A percentile compares a stretch with the other conserved stretches of the same genome.
phyloP scores from a whole-genome alignment of 2,113 vertebrate species.

The Pavo muticus region DNA sequence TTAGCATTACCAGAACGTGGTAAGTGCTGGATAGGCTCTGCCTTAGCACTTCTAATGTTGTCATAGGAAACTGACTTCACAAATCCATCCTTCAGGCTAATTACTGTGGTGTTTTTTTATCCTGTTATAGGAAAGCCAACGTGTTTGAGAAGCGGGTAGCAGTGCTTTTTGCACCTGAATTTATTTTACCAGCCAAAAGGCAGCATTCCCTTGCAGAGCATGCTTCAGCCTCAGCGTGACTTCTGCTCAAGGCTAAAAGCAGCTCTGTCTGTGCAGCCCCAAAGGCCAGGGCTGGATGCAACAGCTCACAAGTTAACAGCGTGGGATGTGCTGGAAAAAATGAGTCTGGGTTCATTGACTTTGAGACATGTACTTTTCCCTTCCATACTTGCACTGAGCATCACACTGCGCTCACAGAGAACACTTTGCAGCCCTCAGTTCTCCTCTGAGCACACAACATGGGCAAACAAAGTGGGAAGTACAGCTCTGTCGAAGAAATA shows the following conservation, averaged over 20 bases:
- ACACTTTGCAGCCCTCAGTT: neutral
- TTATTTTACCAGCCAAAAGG: neutral
- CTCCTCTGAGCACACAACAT: neutral
- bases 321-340: neutral
- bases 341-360: neutral
- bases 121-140: neutral
- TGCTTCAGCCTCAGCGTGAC: neutral
- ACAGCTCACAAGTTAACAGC: constrained; percentile 18
- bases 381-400: neutral
- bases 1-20: neutral
- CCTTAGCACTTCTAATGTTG: neutral
- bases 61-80: neutral
- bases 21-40: neutral
- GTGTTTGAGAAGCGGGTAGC: neutral
- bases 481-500: neutral
- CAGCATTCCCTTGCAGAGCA: neutral
- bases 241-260: neutral
- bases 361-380: neutral
- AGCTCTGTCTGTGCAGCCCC: neutral
- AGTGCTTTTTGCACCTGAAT: neutral
- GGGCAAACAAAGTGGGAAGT: neutral
- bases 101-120: neutral
- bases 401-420: neutral
- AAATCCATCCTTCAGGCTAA: neutral
- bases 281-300: constrained; percentile 20